Evolutionary conservation across 2,113 vertebrate species (phyloP).

Genomic region (Geothlypis trichas): DNA sequence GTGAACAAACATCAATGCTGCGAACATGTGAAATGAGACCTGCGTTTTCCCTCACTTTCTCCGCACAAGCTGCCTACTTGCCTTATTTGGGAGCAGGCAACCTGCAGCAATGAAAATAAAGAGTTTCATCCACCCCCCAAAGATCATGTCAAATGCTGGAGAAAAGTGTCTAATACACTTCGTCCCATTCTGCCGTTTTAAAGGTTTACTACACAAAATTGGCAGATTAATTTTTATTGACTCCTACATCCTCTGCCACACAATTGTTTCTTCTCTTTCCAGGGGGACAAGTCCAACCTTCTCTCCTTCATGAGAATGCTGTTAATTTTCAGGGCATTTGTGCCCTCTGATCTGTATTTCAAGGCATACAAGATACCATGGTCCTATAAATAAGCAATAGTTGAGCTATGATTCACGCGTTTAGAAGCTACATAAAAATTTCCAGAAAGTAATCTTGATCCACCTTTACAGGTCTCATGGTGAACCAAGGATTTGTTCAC

Average conservation of each 20-base stretch:
- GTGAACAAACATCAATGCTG: not conserved
- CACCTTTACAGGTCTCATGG: not conserved
- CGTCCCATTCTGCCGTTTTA: not conserved
- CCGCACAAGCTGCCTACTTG: not conserved
- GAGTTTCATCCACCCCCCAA: not conserved
- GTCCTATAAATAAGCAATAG: not conserved
- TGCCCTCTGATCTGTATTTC: not conserved
- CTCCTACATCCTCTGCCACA: not conserved
- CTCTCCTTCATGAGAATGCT: not conserved
- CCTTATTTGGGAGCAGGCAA: not conserved
- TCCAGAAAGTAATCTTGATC: not conserved
- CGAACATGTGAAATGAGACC: fast-evolving
- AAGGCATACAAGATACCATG: not conserved
- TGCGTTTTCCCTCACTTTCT: fast-evolving
- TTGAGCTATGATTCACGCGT: not conserved
- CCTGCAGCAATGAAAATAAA: not conserved
- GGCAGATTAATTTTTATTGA: not conserved
- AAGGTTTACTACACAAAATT: not conserved
- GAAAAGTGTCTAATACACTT: fast-evolving
- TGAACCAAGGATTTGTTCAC: not conserved
- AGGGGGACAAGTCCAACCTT: not conserved
- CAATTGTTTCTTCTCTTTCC: not conserved
- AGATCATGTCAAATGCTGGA: not conserved
- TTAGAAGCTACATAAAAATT: not conserved
- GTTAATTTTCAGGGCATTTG: not conserved